Percentiles rank a stretch among this genome's conserved stretches.
These are phyloP conservation scores for Blastobasis adustella DNA, from an alignment of 2,888 invertebrate genomes.

Conservation along the genomic window DNA sequence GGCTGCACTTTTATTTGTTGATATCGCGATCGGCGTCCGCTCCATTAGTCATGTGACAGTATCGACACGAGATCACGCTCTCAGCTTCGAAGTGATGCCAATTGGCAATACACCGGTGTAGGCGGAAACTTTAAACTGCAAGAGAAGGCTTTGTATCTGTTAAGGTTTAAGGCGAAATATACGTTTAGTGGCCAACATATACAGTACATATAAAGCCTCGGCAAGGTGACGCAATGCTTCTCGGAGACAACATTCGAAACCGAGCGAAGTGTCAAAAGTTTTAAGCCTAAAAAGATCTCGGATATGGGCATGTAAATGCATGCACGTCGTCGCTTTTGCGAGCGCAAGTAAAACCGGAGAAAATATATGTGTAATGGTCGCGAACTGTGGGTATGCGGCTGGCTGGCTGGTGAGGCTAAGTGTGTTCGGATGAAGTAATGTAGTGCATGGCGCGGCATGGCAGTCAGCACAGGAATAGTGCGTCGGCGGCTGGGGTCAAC, in stretches of 20 bases:
- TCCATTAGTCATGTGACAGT: constrained; percentile 74
- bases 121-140: no score
- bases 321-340: constrained; percentile 2
- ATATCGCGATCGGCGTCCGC: constrained; percentile 71
- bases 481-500: constrained; percentile 57
- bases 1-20: constrained; percentile 60
- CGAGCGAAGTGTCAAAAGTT: no score
- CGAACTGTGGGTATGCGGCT: not conserved
- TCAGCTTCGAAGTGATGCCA: constrained; percentile 29
- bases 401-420: constrained; percentile 10
- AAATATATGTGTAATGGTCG: not conserved
- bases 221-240: constrained; percentile 39
- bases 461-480: constrained; percentile 50
- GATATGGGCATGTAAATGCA: not conserved
- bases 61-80: constrained; percentile 67
- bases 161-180: no score
- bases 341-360: not conserved
- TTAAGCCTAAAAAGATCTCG: no score
- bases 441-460: constrained; percentile 29
- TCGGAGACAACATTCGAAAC: no score
- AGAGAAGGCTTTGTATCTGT: no score
- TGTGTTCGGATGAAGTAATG: constrained; percentile 44
- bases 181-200: no score
- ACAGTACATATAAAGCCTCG: constrained; percentile 1
- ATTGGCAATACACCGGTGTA: not conserved